phyloP scores from a whole-genome alignment of 1,140 invertebrate species.

The Cotesia glomerata region DNA sequence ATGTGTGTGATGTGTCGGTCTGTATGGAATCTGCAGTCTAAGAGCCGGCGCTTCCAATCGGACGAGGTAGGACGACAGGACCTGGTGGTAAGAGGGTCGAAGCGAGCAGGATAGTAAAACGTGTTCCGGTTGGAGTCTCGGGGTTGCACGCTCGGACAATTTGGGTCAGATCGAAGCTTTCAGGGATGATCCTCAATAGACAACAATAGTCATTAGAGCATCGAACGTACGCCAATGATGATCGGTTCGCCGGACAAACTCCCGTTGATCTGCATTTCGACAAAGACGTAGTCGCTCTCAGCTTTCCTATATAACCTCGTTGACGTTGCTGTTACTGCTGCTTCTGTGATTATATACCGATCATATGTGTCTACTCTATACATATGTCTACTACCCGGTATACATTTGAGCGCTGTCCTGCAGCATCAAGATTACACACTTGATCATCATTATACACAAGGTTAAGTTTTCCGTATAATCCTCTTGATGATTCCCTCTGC shows the following conservation, averaged over 20 bases:
- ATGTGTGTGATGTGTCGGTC: no score
- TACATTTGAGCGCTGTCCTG: neutral
- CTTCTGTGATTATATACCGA: neutral
- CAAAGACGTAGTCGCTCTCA: conserved; percentile 28
- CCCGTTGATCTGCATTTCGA: conserved; percentile 26
- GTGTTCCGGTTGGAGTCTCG: conserved; percentile 5
- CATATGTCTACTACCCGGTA: neutral
- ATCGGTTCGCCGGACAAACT: conserved; percentile 41
- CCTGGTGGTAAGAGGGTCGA: neutral
- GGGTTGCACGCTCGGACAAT: conserved; percentile 37
- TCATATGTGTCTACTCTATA: neutral
- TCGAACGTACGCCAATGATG: conserved; percentile 39
- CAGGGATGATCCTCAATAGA: conserved; percentile 39
- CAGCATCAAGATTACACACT: conserved; percentile 14
- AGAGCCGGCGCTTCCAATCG: neutral
- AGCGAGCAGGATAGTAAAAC: neutral
- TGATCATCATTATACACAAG: neutral
- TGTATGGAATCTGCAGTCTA: neutral
- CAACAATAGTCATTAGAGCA: conserved; percentile 51
- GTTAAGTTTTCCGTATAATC: conserved; percentile 18
- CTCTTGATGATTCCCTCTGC: neutral
- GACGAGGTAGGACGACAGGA: neutral
- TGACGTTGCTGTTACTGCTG: neutral
- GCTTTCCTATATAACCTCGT: conserved; percentile 6
- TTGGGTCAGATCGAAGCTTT: conserved; percentile 40